phyloP scores from a whole-genome alignment of 2,888 invertebrate species.

The Erebia ligea region DNA sequence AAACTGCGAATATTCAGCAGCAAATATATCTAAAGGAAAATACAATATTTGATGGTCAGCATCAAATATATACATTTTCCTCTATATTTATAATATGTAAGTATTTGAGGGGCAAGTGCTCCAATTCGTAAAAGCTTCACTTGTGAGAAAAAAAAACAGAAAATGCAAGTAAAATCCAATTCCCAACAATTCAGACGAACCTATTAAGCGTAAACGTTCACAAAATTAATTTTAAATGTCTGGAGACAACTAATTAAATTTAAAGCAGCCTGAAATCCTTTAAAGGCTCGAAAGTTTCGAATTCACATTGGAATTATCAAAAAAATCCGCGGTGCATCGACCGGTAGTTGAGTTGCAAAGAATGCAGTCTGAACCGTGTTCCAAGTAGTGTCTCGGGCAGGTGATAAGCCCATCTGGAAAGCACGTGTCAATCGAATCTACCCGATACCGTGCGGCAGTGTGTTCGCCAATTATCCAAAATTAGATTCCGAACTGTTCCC shows the following conservation, averaged over 20 bases:
- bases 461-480: slow-evolving; percentile 61
- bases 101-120: not conserved
- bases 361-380: slow-evolving; percentile 69
- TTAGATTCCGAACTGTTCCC: slow-evolving; percentile 53
- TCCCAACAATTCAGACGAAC: slow-evolving; percentile 1
- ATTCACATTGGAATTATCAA: slow-evolving; percentile 35
- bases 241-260: slow-evolving; percentile 33
- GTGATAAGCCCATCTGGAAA: slow-evolving; percentile 72
- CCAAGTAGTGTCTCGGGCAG: slow-evolving; percentile 64
- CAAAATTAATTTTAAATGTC: slow-evolving; percentile 22
- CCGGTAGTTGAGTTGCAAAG: slow-evolving; percentile 59
- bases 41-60: no score
- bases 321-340: slow-evolving; percentile 51
- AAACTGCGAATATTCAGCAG: not conserved
- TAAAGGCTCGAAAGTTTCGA: slow-evolving; percentile 33
- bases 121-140: not conserved
- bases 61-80: no score
- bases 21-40: no score
- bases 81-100: no score
- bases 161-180: slow-evolving; percentile 1
- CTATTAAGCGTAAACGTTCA: slow-evolving; percentile 7
- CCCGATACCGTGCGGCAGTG: slow-evolving; percentile 58
- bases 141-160: not conserved
- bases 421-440: slow-evolving; percentile 63
- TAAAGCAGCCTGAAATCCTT: slow-evolving; percentile 28